Base-by-base conservation (phyloP, 2,888 invertebrate species). In the Caenorhabditis sinica region DNA sequence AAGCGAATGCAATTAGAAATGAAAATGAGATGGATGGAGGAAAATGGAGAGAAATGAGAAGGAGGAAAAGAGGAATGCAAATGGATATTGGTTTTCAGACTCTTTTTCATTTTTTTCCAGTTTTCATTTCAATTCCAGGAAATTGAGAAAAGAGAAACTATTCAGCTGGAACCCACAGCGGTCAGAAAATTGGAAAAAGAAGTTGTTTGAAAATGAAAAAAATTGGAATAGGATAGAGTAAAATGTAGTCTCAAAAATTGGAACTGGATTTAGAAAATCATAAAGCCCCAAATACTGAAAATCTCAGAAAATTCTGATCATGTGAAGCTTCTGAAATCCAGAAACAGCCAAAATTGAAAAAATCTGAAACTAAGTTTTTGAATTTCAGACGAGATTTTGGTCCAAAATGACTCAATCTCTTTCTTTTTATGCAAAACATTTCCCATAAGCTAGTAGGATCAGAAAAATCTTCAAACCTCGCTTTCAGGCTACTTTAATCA, bases 41-140 rank as follows among this genome's bases (percentile, higher is more conserved):
- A 20, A 36, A 61, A n/a, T 9, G 33, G 15, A 30, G n/a, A 15
- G 30, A 15, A 23, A 11, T 8, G 36, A 43, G 43, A n/a, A n/a
- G 5, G 49, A 49, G n/a, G 1, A 20, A 20, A 20, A 20, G 15
- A 49, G 43, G n/a, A 36, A 33, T 36, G 33, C 36, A 40, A 43
- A 63, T 63, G 65, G 45, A 65, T 45, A 66, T 66, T 66, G 63
- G 63, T 63, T 63, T 63, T 63, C 40, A 23, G 25, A 23, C 63
- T 43, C 58, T 1, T 1, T 9, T 17, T 30, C 58, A 30, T 53
- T 20, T 53, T 20, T 20, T 11, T 11, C 17, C 17, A 30, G n/a
- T 60, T 60, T n/a, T 30, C 30, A n/a, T 60, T 60, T 60, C 60
- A 30, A 53, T 20, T 25, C 25, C 15, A 43, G 40, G 43, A 63